Percentiles rank a stretch among this genome's conserved stretches.
Conservation (phyloP, 2,113 vertebrate genomes). For the Jaculus jaculus region DNA sequence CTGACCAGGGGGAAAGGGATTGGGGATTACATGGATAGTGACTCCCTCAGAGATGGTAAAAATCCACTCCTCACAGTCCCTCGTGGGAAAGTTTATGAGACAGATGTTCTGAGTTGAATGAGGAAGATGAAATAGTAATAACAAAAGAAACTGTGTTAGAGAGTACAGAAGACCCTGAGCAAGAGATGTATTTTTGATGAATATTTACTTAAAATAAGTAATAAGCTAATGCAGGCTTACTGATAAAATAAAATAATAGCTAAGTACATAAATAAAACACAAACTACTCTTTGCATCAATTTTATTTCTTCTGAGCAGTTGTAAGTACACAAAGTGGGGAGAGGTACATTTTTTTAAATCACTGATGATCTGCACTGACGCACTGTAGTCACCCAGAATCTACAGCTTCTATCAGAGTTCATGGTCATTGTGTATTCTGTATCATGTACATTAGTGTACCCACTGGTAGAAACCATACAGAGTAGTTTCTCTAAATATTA, state of each 20-base stretch:
- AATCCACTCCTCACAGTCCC: not conserved
- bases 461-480: not conserved
- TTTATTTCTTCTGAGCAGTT: slow-evolving; percentile 12
- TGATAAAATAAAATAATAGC: not conserved
- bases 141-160: not conserved
- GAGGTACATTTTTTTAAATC: not conserved
- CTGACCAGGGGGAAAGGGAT: not conserved
- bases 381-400: not conserved
- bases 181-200: not conserved
- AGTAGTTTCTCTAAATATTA: not conserved
- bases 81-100: not conserved
- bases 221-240: not conserved
- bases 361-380: not conserved
- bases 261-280: not conserved
- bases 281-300: not conserved
- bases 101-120: not conserved
- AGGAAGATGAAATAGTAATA: not conserved
- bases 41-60: not conserved
- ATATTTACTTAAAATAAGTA: slow-evolving; percentile 12
- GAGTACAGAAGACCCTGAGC: not conserved
- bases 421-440: not conserved
- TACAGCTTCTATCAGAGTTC: not conserved
- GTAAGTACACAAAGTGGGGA: slow-evolving; percentile 3
- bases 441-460: too few relatives aligned
- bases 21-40: not conserved